Base-by-base conservation (phyloP, 2,888 invertebrate genomes). In the Elegia similella region DNA sequence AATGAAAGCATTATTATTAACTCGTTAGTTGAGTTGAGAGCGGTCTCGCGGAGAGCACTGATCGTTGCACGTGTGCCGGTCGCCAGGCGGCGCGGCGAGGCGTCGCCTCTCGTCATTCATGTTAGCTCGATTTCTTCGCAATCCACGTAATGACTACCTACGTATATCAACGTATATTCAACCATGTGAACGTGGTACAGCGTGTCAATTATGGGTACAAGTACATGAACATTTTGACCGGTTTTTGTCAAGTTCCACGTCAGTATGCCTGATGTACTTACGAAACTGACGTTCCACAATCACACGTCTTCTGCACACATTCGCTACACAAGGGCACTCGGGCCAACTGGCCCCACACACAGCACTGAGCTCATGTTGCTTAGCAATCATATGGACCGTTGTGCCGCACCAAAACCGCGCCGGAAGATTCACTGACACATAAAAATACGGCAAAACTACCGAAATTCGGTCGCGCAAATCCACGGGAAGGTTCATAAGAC, bases 381-480 rank as follows among this genome's bases (percentile, higher is more conserved):
- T 67, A 65, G 65, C 67, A 65, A 65, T 63, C 68, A 70, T 79
- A 70, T 76, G 78, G 78, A 72, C 70, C 72, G 67, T 65, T 66
- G 78, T 79, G 73, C 85, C 86, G 81, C 86, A 75, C 83, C 86
- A 78, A 75, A 76, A 78, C 88, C 86, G 84, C 84, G 85, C 87
- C 86, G 78, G 78, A 70, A 79, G 81, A 80, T 84, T 80, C 89
- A 88, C 89, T 84, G 74, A 82, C 78, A 87, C 90, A 81, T 81
- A 78, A 82, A 82, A 87, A 82, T 84, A 82, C 81, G 82, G 82
- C 74, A 81, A 78, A 86, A 87, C 78, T 85, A 88, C 84, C 87
- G 81, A 88, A 86, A 87, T 88, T 86, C 79, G 87, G 89, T 87
- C 85, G 88, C 87, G 90, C 92, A 92, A 91, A 92, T 93, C 92